Conservation (phyloP, 1,140 invertebrate species). For the Trinorchestia longiramus region DNA sequence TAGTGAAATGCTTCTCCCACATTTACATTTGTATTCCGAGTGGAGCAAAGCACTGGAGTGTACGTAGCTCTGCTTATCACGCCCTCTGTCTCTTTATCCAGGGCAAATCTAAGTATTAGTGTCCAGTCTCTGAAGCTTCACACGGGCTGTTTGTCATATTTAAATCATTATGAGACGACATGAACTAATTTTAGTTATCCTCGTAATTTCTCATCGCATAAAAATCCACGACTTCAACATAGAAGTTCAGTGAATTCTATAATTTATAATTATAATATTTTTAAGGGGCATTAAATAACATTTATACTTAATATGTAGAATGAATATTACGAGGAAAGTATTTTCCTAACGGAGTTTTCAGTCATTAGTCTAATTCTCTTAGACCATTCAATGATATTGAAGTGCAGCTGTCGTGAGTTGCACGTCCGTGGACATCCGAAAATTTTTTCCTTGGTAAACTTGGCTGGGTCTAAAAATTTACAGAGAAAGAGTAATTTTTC, state of each 20-base stretch:
- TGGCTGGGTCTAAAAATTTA: background rate
- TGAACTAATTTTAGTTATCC: background rate
- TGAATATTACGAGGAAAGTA: background rate
- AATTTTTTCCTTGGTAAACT: no score
- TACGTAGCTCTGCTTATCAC: background rate
- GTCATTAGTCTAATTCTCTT: background rate
- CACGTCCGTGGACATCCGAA: background rate
- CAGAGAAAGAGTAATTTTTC: background rate
- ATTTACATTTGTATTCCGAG: background rate
- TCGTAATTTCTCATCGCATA: background rate
- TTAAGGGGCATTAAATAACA: background rate
- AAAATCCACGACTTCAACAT: background rate
- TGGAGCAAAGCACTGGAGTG: background rate
- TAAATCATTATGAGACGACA: background rate
- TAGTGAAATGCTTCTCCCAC: background rate
- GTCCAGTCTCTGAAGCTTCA: background rate
- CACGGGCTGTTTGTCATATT: background rate
- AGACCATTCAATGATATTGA: no score
- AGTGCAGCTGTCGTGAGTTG: background rate
- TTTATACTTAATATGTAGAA: background rate
- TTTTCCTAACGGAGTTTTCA: background rate
- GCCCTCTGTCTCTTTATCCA: background rate
- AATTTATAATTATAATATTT: background rate
- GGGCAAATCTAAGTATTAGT: background rate
- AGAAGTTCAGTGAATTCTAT: background rate